phyloP scores from a whole-genome alignment of 2,888 invertebrate genomes.

The Chelonus formosanus region DNA sequence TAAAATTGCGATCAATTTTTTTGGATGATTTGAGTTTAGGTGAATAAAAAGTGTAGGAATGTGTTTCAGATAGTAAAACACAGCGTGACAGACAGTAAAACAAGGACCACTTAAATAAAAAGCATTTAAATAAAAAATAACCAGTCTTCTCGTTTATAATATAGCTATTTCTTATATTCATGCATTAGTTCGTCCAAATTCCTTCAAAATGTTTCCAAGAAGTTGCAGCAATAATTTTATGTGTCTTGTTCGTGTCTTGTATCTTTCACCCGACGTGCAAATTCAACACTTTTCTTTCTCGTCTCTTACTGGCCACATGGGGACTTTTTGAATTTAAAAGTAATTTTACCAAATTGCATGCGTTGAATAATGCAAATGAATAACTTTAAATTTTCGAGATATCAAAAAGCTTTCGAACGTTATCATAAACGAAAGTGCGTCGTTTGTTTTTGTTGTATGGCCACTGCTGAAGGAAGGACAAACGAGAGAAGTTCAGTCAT shows the following conservation, averaged over 20 bases:
- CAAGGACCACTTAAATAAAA: too few species aligned
- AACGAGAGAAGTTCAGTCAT: conserved; percentile 6
- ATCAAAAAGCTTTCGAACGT: conserved; percentile 17
- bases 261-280: conserved; percentile 19
- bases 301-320: conserved; percentile 13
- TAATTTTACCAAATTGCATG: conserved; percentile 31
- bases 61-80: too few species aligned
- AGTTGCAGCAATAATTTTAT: conserved; percentile 29
- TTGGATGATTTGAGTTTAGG: too few species aligned
- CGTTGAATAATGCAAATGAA: conserved; percentile 10
- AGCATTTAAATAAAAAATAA: conserved; percentile 11
- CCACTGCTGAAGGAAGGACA: not conserved
- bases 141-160: not conserved
- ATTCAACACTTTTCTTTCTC: conserved; percentile 17
- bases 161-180: conserved; percentile 13
- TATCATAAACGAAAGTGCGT: conserved; percentile 12
- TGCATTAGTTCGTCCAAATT: conserved; percentile 26
- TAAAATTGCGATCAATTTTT: too few species aligned
- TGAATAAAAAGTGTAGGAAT: too few species aligned
- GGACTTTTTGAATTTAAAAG: conserved; percentile 28
- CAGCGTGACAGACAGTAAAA: too few species aligned
- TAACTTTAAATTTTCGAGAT: conserved; percentile 1
- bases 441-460: conserved; percentile 6
- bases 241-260: conserved; percentile 22
- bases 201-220: conserved; percentile 25